phyloP scores from a whole-genome alignment of 2,888 invertebrate genomes.

The Halocaridina rubra region DNA sequence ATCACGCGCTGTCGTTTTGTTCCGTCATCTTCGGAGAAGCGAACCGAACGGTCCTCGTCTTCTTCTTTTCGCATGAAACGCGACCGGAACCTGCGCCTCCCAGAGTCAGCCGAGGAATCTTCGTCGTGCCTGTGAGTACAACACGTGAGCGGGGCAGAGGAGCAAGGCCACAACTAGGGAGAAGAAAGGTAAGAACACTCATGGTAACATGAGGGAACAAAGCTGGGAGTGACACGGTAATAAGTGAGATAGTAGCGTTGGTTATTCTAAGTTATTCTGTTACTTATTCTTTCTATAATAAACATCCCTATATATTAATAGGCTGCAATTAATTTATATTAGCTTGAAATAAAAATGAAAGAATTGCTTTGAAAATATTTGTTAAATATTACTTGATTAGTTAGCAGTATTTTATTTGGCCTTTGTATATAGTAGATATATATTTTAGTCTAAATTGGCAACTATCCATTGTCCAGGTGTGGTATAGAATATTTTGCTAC shows the following conservation, averaged over 20 bases:
- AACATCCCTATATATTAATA: no score
- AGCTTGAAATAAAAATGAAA: no score
- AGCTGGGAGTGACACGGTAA: not conserved
- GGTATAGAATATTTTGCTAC: no score
- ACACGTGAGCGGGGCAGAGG: conserved; percentile 48
- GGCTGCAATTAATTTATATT: no score
- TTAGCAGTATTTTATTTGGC: no score
- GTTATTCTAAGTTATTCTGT: not conserved
- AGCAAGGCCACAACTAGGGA: conserved; percentile 40
- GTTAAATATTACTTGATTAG: no score
- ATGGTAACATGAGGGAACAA: conserved; percentile 5
- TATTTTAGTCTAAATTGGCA: no score
- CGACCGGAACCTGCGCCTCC: conserved; percentile 77
- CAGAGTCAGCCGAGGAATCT: conserved; percentile 75
- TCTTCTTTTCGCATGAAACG: conserved; percentile 73
- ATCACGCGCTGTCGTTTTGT: conserved; percentile 77
- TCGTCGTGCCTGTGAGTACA: conserved; percentile 71
- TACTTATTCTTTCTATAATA: not conserved
- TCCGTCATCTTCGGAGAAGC: conserved; percentile 62
- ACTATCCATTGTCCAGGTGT: no score
- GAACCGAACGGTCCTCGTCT: conserved; percentile 61
- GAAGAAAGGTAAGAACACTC: conserved; percentile 27
- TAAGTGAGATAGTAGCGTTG: not conserved
- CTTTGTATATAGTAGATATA: no score
- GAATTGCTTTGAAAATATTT: no score